Conservation (phyloP, 2,888 invertebrate species). For the Xanthia togata region DNA sequence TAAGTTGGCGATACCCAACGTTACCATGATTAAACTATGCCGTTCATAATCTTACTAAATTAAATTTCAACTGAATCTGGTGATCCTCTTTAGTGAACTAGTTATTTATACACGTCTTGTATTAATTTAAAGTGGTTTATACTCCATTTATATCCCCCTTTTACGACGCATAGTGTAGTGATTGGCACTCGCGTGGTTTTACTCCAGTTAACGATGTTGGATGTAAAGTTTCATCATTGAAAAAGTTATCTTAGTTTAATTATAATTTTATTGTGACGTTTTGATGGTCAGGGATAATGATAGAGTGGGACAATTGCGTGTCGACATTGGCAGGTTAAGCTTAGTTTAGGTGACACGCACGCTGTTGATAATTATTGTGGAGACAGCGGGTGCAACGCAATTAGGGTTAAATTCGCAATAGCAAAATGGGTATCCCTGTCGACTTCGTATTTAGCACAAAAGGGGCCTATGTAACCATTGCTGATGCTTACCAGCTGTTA, state of each 20-base stretch:
- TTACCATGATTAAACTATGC: conserved; percentile 81
- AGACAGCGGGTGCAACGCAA: too few species aligned
- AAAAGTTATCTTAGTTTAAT: conserved; percentile 42
- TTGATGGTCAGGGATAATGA: conserved; percentile 22
- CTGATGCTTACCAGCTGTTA: neutral
- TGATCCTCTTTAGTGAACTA: conserved; percentile 70
- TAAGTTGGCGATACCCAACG: conserved; percentile 76
- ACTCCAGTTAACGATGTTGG: conserved; percentile 60
- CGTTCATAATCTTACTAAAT: conserved; percentile 78
- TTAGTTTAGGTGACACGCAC: neutral
- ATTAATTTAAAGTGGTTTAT: conserved; percentile 77
- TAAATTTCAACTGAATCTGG: conserved; percentile 78
- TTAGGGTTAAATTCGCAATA: neutral
- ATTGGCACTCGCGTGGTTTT: conserved; percentile 73
- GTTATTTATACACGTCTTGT: conserved; percentile 72
- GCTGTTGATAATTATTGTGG: conserved; percentile 15
- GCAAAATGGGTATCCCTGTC: neutral
- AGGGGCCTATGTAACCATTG: neutral
- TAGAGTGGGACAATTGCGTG: conserved; percentile 8
- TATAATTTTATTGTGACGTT: conserved; percentile 30
- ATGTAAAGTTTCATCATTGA: conserved; percentile 34
- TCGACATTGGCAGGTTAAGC: neutral
- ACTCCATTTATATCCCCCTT: conserved; percentile 69
- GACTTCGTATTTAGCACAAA: neutral
- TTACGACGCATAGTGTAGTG: conserved; percentile 72